Evolutionary conservation across 2,113 vertebrate genomes (phyloP).

Genomic region (Procavia capensis): DNA sequence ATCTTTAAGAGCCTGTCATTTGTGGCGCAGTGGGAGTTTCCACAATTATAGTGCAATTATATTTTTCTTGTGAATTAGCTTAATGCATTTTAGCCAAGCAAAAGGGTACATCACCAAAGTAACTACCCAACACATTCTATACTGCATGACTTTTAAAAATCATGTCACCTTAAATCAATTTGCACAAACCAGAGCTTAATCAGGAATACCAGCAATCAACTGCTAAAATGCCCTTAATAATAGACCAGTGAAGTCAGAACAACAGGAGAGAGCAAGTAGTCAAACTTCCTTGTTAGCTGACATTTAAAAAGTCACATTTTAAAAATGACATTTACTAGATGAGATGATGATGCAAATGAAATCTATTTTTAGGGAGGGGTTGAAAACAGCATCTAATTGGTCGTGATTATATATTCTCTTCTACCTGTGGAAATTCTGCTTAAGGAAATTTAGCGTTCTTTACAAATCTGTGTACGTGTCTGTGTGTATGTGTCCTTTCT

Average conservation of each 20-base stretch:
- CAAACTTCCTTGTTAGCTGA: constrained; percentile 88
- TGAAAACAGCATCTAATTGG: constrained; percentile 85
- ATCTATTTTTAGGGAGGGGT: constrained; percentile 87
- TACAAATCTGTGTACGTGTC: background rate
- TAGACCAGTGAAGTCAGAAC: constrained; percentile 83
- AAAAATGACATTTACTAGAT: constrained; percentile 91
- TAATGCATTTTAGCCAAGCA: constrained; percentile 60
- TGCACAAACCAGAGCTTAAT: constrained; percentile 83
- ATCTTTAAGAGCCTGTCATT: constrained; percentile 67
- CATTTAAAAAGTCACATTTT: constrained; percentile 91
- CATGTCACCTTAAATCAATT: constrained; percentile 73
- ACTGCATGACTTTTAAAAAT: background rate
- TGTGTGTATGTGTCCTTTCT: background rate
- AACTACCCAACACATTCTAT: background rate
- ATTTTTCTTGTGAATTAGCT: constrained; percentile 72
- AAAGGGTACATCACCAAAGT: constrained; percentile 45
- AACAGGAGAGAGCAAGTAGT: constrained; percentile 87
- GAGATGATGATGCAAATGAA: constrained; percentile 90
- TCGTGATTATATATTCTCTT: constrained; percentile 73
- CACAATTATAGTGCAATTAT: constrained; percentile 79
- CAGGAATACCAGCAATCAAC: constrained; percentile 87
- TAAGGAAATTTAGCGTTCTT: constrained; percentile 8
- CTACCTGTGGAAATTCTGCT: constrained; percentile 74
- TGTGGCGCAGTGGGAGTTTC: constrained; percentile 60
- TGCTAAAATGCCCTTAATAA: constrained; percentile 87